Evolutionary conservation across 2,888 invertebrate species (phyloP), one percentile per base, ranked within the genome.

Genomic region (Ormyrus nitidulus): DNA sequence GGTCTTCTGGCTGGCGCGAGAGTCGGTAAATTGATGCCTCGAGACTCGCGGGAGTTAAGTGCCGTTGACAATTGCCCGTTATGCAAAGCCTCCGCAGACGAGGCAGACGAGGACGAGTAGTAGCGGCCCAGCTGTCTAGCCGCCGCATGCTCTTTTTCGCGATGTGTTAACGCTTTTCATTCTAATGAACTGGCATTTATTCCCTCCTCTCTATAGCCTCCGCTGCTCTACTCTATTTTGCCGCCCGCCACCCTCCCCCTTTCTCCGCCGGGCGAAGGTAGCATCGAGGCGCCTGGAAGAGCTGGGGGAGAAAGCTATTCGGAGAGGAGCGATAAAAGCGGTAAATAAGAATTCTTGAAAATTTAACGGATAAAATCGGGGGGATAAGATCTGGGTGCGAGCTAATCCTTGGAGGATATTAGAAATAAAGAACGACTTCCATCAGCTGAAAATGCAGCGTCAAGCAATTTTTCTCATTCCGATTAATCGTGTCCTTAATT

Each of bases 1-100:
- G 34, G 34, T 34, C 34, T 34, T 34, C 34, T 34, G 34, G 34
- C 49, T 62, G 64, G 48, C 76, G 68, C 70, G 68, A 34, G n/a
- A 61, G 65, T 59, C 66, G 19, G 64, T 13, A 65, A 79, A 82
- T 83, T 82, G 80, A 81, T 82, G 75, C 73, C 79, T 58, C 72
- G 62, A 69, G 77, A 62, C 76, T 61, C 65, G 64, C 62, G 10
- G 7, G 76, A 78, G 71, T 81, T 77, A 77, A 81, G 79, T 82
- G 80, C 80, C 76, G 73, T 79, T 72, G 75, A 79, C 82, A 83
- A 83, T 83, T 80, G 71, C 44, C 58, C 70, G 83, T 82, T 81
- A 80, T 82, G 83, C 82, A 78, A 81, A 81, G 74, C 80, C 73
- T 69, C 80, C 72, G 34, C 34, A 4, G 34, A 34, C 34, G 34